Evolutionary conservation across 2,888 invertebrate species (phyloP), one percentile per base, ranked within the genome.

Genomic region (Choreutis nemorana): DNA sequence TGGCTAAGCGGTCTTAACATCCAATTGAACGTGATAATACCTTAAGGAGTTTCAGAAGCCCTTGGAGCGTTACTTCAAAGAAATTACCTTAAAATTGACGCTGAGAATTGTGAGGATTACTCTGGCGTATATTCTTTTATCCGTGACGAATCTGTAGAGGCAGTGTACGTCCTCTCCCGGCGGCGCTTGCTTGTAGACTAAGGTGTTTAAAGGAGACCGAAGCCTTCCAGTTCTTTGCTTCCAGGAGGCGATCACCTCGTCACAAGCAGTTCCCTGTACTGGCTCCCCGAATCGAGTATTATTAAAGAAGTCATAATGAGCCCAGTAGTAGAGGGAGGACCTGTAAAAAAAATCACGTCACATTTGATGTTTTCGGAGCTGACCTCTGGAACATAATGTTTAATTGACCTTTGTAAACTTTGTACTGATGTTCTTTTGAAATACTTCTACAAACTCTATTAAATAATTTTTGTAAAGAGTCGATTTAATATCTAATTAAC

Each of bases 251-350:
- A 94, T 92, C 2, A 90, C 86, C 56, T 94, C 93, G 49, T 95
- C 94, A 55, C 94, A 95, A 3, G 87, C 84, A 0, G 91, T 92
- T 11, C 87, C 88, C 0, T 84, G 83, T 0, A 94, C 89, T 0
- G 90, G 87, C 39, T 90, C 91, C 0, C 94, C 94, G 40, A 90
- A 88, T 29, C 89, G 87, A 0, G 91, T 93, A 49, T 93, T 92
- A 62, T 94, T 94, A 72, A 94, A 94, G 78, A 94, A 94, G 54
- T 94, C 94, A 53, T 94, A 94, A 56, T 94, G 94, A 0, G 94
- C 94, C 94, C 94, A 94, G 59, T 94, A 94, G 66, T 94, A 94
- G 8, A 95, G 79, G 0, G 94, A 94, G n/a, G 93, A 93, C 1
- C 86, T 86, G 57, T 2, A 45, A 46, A 2, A 14, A 28, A 33